Conservation (phyloP, 2,888 invertebrate species). For the Helleia helle region DNA sequence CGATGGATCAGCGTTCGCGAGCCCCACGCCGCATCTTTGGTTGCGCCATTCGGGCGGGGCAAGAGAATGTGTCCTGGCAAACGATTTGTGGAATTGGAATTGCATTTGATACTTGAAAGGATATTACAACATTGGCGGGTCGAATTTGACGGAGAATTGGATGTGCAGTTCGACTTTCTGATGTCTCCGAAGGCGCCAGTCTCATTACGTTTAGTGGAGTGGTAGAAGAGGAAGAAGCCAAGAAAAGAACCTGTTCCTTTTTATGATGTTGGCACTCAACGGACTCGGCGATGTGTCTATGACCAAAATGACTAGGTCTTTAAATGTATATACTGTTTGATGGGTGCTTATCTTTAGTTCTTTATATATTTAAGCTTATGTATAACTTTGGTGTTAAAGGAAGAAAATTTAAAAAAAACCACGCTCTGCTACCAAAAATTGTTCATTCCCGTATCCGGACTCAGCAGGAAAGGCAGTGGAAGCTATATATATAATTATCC, state of each 20-base stretch:
- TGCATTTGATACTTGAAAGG: slow-evolving; percentile 83
- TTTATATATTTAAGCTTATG: no score
- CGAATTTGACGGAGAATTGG: slow-evolving; percentile 78
- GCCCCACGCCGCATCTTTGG: slow-evolving; percentile 75
- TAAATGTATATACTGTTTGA: slow-evolving; percentile 3
- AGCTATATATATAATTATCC: no score
- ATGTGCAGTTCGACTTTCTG: slow-evolving; percentile 87
- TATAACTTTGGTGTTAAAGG: no score
- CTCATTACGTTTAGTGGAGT: slow-evolving; percentile 77
- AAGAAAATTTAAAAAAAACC: no score
- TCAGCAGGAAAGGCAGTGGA: no score
- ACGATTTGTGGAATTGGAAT: slow-evolving; percentile 85
- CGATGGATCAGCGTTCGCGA: slow-evolving; percentile 78
- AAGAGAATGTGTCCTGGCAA: slow-evolving; percentile 91
- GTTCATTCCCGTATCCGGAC: no score
- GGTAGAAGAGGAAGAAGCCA: slow-evolving; percentile 32
- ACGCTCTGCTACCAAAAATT: no score
- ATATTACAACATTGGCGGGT: slow-evolving; percentile 82
- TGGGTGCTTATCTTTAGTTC: neutral
- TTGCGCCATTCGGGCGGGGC: slow-evolving; percentile 87
- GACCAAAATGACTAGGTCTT: neutral
- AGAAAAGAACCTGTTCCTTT: no score
- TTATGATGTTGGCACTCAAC: no score
- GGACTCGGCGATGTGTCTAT: no score
- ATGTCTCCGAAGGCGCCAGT: slow-evolving; percentile 85